These are phyloP conservation scores for Caranx melampygus DNA, from an alignment of 2,113 vertebrate species.

Conservation along the genomic window DNA sequence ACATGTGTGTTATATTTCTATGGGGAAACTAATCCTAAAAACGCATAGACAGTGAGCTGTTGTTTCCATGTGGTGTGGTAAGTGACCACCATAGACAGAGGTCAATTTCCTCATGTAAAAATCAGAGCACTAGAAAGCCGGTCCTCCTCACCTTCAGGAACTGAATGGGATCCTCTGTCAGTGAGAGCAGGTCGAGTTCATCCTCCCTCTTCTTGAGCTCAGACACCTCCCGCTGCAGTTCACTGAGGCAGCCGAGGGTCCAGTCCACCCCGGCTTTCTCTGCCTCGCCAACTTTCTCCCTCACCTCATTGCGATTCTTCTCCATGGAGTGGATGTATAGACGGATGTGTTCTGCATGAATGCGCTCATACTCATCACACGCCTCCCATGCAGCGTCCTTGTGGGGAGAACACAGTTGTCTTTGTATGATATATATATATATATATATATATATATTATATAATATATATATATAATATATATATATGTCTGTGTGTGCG, in stretches of 20 bases:
- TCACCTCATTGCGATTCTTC: conserved; percentile 49
- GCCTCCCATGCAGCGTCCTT: conserved; percentile 55
- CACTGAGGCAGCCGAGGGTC: neutral
- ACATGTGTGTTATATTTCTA: too few species aligned
- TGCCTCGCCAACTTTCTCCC: conserved; percentile 42
- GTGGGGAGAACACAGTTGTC: conserved; percentile 1
- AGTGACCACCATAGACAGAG: too few species aligned
- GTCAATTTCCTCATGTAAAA: too few species aligned
- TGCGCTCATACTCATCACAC: conserved; percentile 49
- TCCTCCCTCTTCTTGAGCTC: conserved; percentile 53
- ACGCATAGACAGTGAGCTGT: too few species aligned
- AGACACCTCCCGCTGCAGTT: conserved; percentile 47
- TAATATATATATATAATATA: too few species aligned
- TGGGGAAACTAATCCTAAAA: too few species aligned
- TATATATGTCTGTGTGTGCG: too few species aligned
- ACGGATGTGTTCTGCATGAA: conserved; percentile 14
- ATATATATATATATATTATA: too few species aligned
- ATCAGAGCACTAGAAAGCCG: too few species aligned
- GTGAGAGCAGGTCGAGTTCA: conserved; percentile 56
- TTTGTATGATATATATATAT: neutral
- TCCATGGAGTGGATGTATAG: conserved; percentile 13
- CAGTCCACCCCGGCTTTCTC: conserved; percentile 61
- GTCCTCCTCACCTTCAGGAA: conserved; percentile 65
- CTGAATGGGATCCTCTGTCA: conserved; percentile 61
- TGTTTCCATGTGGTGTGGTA: too few species aligned